phyloP scores from a whole-genome alignment of 2,888 invertebrate genomes.

The Aspidiotus rigidus region DNA sequence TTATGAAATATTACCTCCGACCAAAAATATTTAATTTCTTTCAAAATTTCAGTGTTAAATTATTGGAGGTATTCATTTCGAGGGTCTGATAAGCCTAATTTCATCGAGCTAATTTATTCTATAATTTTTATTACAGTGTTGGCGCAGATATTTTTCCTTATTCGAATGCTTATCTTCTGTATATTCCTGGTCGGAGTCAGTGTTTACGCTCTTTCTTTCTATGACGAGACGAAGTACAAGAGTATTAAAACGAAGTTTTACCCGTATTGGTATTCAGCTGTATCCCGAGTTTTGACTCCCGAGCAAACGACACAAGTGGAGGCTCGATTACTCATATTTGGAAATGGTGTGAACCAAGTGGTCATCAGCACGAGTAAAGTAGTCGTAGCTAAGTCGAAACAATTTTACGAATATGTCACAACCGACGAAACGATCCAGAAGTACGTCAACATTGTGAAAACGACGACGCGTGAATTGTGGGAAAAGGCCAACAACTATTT shows the following conservation, averaged over 20 bases:
- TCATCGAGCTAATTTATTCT: too few relatives aligned
- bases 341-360: slow-evolving; percentile 7
- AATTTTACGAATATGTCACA: slow-evolving; percentile 25
- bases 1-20: too few relatives aligned
- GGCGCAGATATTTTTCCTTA: neutral
- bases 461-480: neutral
- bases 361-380: neutral
- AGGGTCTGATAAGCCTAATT: neutral
- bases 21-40: too few relatives aligned
- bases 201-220: slow-evolving; percentile 24
- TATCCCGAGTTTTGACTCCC: slow-evolving; percentile 11
- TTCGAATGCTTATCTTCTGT: neutral
- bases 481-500: neutral
- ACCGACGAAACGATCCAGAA: slow-evolving; percentile 23
- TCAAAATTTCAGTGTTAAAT: too few relatives aligned
- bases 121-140: slow-evolving; percentile 4
- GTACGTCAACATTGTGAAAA: slow-evolving; percentile 8
- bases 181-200: neutral
- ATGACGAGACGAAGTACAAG: slow-evolving; percentile 3
- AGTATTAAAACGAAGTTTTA: neutral
- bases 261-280: slow-evolving; percentile 1
- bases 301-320: slow-evolving; percentile 18
- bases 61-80: too few relatives aligned
- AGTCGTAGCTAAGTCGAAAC: neutral
- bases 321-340: neutral